A percentile compares a stretch with the other conserved stretches of the same genome.
phyloP scores from a whole-genome alignment of 1,140 invertebrate genomes.

The Coenobita brevimanus region DNA sequence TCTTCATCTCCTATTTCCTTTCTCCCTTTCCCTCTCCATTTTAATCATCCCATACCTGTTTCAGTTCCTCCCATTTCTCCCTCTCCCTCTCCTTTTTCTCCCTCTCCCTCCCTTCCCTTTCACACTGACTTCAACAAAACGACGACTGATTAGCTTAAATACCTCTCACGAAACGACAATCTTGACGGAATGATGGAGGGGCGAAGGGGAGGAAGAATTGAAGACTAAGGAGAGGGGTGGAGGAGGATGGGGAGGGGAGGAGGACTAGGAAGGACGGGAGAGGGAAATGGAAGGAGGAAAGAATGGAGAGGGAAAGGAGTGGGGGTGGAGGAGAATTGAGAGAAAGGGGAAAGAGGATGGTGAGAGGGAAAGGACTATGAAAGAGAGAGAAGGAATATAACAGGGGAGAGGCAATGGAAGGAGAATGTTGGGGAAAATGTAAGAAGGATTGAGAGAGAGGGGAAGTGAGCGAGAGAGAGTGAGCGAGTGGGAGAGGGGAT shows the following conservation, averaged over 20 bases:
- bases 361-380: background rate
- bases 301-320: no score
- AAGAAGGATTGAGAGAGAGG: constrained; percentile 5
- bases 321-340: no score
- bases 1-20: background rate
- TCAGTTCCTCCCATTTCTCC: no score
- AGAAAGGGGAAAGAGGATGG: background rate
- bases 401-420: background rate
- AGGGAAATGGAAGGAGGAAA: background rate
- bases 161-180: background rate
- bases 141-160: no score
- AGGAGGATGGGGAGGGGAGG: no score
- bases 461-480: constrained; percentile 7
- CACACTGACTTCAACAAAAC: background rate
- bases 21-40: background rate
- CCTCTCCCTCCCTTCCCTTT: background rate
- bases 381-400: background rate
- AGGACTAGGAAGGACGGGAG: no score
- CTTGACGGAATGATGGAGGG: background rate
- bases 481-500: background rate
- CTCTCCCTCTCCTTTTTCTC: no score
- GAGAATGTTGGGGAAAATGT: background rate
- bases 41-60: no score
- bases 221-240: no score
- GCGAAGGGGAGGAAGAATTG: background rate